Evolutionary conservation across 2,888 invertebrate species (phyloP).

Genomic region (Hybos culiciformis): DNA sequence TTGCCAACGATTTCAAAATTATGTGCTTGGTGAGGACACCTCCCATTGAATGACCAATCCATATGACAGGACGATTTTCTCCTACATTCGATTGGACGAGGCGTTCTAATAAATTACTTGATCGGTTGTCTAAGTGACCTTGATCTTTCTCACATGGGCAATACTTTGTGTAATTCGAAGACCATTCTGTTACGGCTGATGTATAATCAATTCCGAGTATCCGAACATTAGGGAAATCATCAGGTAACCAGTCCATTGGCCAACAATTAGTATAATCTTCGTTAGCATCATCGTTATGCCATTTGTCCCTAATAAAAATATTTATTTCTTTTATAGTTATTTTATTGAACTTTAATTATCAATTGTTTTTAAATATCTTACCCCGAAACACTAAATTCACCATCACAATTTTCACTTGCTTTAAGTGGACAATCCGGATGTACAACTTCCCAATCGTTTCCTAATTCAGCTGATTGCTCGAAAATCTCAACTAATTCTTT

Average conservation of each 20-base stretch:
- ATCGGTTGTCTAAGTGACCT: conserved; percentile 51
- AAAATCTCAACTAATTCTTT: conserved; percentile 33
- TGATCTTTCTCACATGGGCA: conserved; percentile 38
- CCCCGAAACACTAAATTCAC: conserved; percentile 39
- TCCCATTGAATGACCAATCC: conserved; percentile 95
- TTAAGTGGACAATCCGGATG: conserved; percentile 33
- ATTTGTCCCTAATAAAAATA: conserved; percentile 16
- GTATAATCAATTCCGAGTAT: conserved; percentile 82
- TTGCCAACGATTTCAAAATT: conserved; percentile 50
- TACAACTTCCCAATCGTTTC: conserved; percentile 35
- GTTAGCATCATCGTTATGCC: conserved; percentile 29
- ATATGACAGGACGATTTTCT: conserved; percentile 59
- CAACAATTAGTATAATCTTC: conserved; percentile 60
- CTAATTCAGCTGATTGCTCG: conserved; percentile 27
- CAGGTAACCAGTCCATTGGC: conserved; percentile 89
- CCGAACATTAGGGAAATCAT: conserved; percentile 56
- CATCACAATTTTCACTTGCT: conserved; percentile 25
- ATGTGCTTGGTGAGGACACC: conserved; percentile 82
- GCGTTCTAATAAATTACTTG: conserved; percentile 50
- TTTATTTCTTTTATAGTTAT: conserved; percentile 10
- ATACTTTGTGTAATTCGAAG: conserved; percentile 41
- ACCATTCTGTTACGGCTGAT: conserved; percentile 71
- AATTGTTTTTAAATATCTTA: conserved; percentile 20
- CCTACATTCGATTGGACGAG: conserved; percentile 67
- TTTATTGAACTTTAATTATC: conserved; percentile 2